phyloP scores from a whole-genome alignment of 2,113 vertebrate species.

The Crotalus viridis region DNA sequence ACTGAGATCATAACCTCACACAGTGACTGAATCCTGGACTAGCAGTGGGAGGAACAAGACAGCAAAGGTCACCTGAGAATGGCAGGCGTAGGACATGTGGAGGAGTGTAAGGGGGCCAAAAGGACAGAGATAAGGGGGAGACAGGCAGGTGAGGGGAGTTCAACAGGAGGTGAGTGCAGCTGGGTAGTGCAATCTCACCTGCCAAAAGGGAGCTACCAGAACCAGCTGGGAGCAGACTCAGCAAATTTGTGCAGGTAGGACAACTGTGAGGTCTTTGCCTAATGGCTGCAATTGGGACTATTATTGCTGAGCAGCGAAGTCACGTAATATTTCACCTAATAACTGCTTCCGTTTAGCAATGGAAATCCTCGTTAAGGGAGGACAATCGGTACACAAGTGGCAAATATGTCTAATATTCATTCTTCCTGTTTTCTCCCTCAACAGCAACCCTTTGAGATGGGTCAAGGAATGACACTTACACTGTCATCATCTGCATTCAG shows the following conservation, averaged over 20 bases:
- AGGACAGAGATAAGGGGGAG: neutral
- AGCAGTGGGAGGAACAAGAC: too few relatives aligned
- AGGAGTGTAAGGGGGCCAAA: neutral
- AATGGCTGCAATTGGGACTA: neutral
- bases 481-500: slow-evolving; percentile 68
- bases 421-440: neutral
- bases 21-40: too few relatives aligned
- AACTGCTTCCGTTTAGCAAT: neutral
- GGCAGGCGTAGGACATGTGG: neutral
- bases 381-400: neutral
- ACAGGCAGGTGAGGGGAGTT: neutral
- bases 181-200: neutral
- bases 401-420: neutral
- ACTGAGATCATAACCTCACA: too few relatives aligned
- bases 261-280: neutral
- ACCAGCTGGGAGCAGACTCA: neutral
- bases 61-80: too few relatives aligned
- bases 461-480: slow-evolving; percentile 51
- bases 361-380: neutral
- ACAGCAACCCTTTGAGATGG: neutral
- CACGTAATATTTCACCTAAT: neutral
- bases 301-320: neutral
- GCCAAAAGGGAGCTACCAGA: neutral
- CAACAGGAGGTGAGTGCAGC: neutral
- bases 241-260: neutral